Evolutionary conservation across 2,113 vertebrate species (phyloP).

Genomic region (Ellobius talpinus): DNA sequence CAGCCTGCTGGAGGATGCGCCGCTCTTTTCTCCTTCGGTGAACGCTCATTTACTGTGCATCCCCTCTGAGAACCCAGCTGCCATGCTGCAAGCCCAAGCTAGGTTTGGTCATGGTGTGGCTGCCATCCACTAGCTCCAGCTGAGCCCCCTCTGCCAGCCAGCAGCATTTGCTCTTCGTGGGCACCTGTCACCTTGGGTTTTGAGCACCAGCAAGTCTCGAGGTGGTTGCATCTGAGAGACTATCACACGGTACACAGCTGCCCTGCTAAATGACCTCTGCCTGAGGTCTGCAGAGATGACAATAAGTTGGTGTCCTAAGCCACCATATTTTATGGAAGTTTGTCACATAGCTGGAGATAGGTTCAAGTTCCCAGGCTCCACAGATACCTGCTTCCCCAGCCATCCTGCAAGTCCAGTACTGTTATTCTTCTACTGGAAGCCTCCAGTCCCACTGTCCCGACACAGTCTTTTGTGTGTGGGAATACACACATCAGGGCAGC

Average conservation of each 20-base stretch:
- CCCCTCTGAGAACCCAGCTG: background rate
- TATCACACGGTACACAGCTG: background rate
- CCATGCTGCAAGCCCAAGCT: background rate
- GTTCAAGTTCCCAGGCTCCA: background rate
- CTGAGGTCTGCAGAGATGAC: background rate
- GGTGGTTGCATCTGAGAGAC: background rate
- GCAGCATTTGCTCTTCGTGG: too few relatives aligned
- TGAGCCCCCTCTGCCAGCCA: background rate
- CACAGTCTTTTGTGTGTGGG: background rate
- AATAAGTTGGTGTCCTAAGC: background rate
- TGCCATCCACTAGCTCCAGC: background rate
- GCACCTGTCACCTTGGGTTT: background rate
- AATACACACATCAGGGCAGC: background rate
- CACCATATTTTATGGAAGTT: background rate
- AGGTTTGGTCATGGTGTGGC: background rate
- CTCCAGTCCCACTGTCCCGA: background rate
- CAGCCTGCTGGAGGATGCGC: background rate
- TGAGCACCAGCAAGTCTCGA: background rate
- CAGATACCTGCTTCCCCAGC: background rate
- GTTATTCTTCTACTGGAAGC: background rate
- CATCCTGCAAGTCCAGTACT: background rate
- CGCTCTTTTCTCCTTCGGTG: background rate
- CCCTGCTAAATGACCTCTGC: background rate
- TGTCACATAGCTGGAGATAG: background rate
- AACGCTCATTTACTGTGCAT: background rate